Evolutionary conservation across 2,113 vertebrate genomes (phyloP).

Genomic region (Condylura cristata): DNA sequence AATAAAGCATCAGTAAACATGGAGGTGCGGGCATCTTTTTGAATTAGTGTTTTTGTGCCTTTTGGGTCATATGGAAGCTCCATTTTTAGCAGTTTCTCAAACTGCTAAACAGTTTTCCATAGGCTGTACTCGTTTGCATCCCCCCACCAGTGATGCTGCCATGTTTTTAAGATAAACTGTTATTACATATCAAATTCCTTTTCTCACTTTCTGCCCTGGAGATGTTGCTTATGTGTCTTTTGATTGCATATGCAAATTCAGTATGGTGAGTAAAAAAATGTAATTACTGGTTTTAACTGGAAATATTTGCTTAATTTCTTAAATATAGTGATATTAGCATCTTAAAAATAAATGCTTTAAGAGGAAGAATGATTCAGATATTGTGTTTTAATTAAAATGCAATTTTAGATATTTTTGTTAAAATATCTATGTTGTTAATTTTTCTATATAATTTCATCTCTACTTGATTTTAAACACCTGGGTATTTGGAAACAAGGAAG

Average conservation of each 20-base stretch:
- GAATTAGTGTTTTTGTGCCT: too few species aligned
- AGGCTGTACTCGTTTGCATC: too few species aligned
- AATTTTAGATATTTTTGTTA: too few species aligned
- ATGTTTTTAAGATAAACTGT: not conserved
- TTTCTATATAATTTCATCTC: not conserved
- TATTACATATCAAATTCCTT: not conserved
- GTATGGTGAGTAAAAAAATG: not conserved
- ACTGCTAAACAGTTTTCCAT: too few species aligned
- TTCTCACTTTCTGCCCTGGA: not conserved
- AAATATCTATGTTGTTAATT: not conserved
- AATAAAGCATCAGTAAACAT: too few species aligned
- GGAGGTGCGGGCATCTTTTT: too few species aligned
- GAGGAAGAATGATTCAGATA: not conserved
- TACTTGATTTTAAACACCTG: not conserved
- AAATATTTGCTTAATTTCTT: not conserved
- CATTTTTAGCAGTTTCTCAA: too few species aligned
- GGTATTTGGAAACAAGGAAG: constrained; percentile 29
- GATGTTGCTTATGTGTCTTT: not conserved
- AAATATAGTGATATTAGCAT: not conserved
- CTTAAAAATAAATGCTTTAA: not conserved
- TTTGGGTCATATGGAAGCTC: too few species aligned
- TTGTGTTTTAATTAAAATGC: not conserved
- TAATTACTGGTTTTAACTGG: not conserved
- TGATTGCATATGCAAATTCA: not conserved
- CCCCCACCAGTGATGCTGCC: too few species aligned